A percentile compares a stretch with the other conserved stretches of the same genome.
Conservation (phyloP, 2,888 invertebrate genomes). For the Unio delphinus region DNA sequence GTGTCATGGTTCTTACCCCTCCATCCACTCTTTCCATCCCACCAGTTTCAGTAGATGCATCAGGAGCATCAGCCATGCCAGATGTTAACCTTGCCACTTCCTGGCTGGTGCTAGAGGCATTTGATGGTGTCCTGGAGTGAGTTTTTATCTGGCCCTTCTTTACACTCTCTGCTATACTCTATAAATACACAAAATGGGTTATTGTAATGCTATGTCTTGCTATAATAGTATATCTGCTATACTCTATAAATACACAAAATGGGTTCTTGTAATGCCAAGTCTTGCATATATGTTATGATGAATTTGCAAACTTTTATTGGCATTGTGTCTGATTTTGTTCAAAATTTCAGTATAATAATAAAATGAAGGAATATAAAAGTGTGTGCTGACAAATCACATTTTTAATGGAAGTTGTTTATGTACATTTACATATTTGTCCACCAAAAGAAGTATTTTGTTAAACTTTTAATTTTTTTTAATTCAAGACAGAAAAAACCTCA, state of each 20-base stretch:
- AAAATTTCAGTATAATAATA: no score
- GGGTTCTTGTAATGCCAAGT: background rate
- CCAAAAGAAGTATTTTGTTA: no score
- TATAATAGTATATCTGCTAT: background rate
- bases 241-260: no score
- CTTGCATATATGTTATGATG: background rate
- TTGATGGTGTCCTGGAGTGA: constrained; percentile 75
- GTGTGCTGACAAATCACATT: no score
- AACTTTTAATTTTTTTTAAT: no score
- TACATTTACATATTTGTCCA: no score
- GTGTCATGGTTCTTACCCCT: constrained; percentile 9
- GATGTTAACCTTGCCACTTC: constrained; percentile 77
- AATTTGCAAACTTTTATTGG: background rate
- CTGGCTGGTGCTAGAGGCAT: constrained; percentile 78
- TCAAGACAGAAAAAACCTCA: no score
- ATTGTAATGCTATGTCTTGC: background rate
- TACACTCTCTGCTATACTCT: constrained; percentile 72
- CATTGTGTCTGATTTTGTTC: no score
- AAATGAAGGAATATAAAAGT: no score
- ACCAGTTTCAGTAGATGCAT: background rate
- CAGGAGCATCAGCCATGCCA: background rate
- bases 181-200: constrained; percentile 14
- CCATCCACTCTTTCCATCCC: constrained; percentile 16
- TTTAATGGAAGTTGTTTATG: no score
- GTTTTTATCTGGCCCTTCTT: constrained; percentile 58